Evolutionary conservation across 2,888 invertebrate species (phyloP), one percentile per base, ranked within the genome.

Genomic region (Apamea monoglypha): DNA sequence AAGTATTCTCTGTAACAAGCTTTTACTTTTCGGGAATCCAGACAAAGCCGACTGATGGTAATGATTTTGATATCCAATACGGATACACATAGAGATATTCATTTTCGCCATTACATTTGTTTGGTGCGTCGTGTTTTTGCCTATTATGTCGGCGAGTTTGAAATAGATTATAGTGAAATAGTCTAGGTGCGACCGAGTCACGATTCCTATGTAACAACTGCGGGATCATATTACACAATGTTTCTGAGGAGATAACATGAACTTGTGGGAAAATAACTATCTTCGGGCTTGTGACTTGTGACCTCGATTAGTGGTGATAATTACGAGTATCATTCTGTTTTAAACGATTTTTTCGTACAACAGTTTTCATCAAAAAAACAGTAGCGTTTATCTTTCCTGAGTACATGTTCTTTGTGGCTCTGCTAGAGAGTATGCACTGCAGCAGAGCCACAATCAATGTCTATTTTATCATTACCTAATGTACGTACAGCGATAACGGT

Each of bases 171-270:
- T 12, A 44, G 29, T 83, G 80, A 44, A 68, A 76, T 63, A 83
- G 44, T 18, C 14, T 67, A 44, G 40, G 53, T 36, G 53, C 36
- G 84, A 68, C 84, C 71, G 36, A 67, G 78, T 68, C 81, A 82
- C 81, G 81, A 84, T 25, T 53, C 21, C 61, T 8, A 7, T 14
- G 53, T 53, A 78, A 83, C 44, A 70, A 83, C 61, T 21, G 8
- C 21, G 10, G 61, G 59, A 73, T 85, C 85, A 80, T 64, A 59
- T 82, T 80, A 74, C 80, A 70, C 70, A 80, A 71, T 78, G 68
- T 85, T 74, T 53, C 73, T 18, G 25, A 44, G 32, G 53, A 84
- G 59, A 80, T 44, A 21, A 66, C 29, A n/a, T n/a, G 73, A 80
- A 70, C 36, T 64, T 80, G 73, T 61, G 73, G 64, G 85, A 85